Evolutionary conservation across 37 sponge, comb jelly and placozoan species (phyloP).

Genomic region (Aphrocallistes beatrix): DNA sequence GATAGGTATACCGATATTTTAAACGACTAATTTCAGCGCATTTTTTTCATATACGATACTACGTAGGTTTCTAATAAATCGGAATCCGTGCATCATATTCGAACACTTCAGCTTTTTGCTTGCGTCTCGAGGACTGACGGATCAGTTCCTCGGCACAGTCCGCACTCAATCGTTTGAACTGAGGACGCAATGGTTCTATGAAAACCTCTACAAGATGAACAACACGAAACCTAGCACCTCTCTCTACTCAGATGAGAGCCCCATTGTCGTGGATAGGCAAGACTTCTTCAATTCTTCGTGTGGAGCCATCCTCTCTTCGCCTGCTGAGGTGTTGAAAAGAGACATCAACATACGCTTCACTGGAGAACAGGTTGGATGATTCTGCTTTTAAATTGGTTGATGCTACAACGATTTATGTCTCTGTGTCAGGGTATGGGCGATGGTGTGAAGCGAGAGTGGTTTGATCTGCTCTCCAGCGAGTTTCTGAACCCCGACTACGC

Average conservation of each 20-base stretch:
- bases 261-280: conserved; percentile 60
- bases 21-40: too few species aligned
- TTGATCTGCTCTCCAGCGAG: conserved; percentile 73
- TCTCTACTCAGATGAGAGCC: conserved; percentile 17
- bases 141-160: conserved; percentile 61
- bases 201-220: conserved; percentile 60
- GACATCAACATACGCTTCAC: conserved; percentile 41
- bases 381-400: neutral
- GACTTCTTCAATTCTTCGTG: conserved; percentile 64
- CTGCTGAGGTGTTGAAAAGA: conserved; percentile 34
- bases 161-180: conserved; percentile 54
- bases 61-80: neutral
- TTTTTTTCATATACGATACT: too few species aligned
- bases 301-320: conserved; percentile 21
- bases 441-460: conserved; percentile 86
- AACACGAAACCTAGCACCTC: conserved; percentile 32
- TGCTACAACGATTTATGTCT: neutral
- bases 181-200: conserved; percentile 91
- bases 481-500: conserved; percentile 94
- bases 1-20: too few species aligned
- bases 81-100: conserved; percentile 71
- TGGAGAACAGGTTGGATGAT: conserved; percentile 48
- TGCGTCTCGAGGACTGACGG: conserved; percentile 44
- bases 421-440: conserved; percentile 39
- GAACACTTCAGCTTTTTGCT: conserved; percentile 80